Evolutionary conservation across 2,888 invertebrate species (phyloP).

Genomic region (Leptinotarsa juncta): DNA sequence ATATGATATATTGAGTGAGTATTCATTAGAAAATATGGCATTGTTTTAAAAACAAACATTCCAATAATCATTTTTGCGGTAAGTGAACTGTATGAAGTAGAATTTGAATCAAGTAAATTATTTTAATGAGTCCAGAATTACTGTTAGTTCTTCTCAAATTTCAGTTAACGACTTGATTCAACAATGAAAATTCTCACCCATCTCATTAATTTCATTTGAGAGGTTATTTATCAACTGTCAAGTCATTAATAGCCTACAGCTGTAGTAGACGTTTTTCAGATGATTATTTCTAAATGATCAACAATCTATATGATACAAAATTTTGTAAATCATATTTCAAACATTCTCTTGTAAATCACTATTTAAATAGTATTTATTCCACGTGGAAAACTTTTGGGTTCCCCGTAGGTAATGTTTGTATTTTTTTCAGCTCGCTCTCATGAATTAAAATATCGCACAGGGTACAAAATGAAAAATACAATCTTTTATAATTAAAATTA

Average conservation of each 20-base stretch:
- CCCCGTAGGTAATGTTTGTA: neutral
- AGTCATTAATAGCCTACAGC: no score
- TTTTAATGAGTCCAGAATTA: neutral
- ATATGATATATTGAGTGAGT: slow-evolving; percentile 5
- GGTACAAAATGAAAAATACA: slow-evolving; percentile 11
- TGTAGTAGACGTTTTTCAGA: no score
- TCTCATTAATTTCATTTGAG: neutral
- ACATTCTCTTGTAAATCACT: neutral
- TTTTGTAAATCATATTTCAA: no score
- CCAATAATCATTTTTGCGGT: neutral
- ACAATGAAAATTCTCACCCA: neutral
- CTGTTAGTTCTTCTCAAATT: neutral
- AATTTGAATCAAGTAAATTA: neutral
- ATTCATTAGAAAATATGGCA: neutral
- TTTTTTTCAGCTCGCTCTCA: neutral
- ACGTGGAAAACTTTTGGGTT: neutral
- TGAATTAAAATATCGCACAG: slow-evolving; percentile 15
- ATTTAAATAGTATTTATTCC: neutral
- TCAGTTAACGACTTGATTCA: neutral
- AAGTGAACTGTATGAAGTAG: neutral
- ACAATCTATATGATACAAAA: no score
- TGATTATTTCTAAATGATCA: no score
- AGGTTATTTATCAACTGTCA: neutral
- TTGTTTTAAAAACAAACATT: slow-evolving; percentile 2
- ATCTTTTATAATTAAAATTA: slow-evolving; percentile 7